Evolutionary conservation across 1,140 invertebrate genomes (phyloP).

Genomic region (Zaprionus lachaisei): DNA sequence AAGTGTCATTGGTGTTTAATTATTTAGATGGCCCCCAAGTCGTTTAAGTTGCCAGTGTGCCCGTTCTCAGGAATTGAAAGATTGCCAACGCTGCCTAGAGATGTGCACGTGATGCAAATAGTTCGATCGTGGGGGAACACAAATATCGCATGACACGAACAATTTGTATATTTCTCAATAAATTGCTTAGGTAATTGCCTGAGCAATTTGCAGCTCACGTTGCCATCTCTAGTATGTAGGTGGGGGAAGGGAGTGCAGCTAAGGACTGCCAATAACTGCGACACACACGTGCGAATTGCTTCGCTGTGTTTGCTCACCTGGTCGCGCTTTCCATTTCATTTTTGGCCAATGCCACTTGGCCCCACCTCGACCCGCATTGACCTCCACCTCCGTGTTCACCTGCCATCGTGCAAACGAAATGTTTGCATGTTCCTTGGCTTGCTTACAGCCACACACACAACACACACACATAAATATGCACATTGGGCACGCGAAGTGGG

Average conservation of each 20-base stretch:
- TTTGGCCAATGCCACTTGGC: slow-evolving; percentile 33
- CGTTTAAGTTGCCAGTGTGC: slow-evolving; percentile 54
- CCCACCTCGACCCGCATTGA: not conserved
- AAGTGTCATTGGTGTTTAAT: slow-evolving; percentile 82
- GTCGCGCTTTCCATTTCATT: slow-evolving; percentile 72
- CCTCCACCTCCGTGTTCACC: not conserved
- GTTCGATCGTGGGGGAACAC: too few species aligned
- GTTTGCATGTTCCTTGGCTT: slow-evolving; percentile 61
- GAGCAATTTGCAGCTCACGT: slow-evolving; percentile 13
- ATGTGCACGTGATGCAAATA: slow-evolving; percentile 8
- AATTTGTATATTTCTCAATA: slow-evolving; percentile 1
- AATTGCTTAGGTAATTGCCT: slow-evolving; percentile 1
- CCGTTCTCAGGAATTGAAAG: slow-evolving; percentile 9
- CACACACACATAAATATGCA: slow-evolving; percentile 69
- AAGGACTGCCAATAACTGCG: slow-evolving; percentile 38
- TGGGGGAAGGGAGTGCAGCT: slow-evolving; percentile 14
- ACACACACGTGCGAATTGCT: slow-evolving; percentile 33
- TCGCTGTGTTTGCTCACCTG: slow-evolving; percentile 47
- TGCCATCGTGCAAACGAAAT: slow-evolving; percentile 40
- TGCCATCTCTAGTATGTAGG: slow-evolving; percentile 12
- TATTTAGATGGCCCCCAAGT: slow-evolving; percentile 71
- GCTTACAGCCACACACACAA: slow-evolving; percentile 38
- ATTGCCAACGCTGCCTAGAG: slow-evolving; percentile 14
- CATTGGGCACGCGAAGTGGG: slow-evolving; percentile 58
- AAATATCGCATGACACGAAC: not conserved